Evolutionary conservation across 1,140 invertebrate genomes (phyloP).

Genomic region (Harpegnathos saltator): DNA sequence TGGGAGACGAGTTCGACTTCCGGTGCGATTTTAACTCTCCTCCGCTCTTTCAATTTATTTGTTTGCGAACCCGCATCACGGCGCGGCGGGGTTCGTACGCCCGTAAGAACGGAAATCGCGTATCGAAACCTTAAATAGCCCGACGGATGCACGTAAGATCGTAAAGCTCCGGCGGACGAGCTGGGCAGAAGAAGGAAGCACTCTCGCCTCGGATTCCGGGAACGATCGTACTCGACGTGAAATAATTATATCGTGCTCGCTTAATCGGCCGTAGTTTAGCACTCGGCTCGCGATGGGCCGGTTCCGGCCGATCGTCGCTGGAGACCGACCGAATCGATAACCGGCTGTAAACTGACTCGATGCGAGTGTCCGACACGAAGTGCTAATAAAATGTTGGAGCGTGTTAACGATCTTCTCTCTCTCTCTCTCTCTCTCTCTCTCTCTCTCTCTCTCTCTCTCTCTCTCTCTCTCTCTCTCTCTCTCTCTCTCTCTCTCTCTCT

Average conservation of each 20-base stretch:
- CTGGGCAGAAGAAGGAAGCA: neutral
- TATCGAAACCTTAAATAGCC: constrained; percentile 1
- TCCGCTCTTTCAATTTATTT: constrained; percentile 3
- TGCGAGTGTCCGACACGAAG: constrained; percentile 59
- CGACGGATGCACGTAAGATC: neutral
- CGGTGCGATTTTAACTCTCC: neutral
- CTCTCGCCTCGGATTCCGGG: neutral
- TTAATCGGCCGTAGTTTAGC: constrained; percentile 54
- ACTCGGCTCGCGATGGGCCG: constrained; percentile 33
- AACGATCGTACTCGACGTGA: constrained; percentile 19
- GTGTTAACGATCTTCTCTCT: constrained; percentile 77
- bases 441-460: no score
- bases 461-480: no score
- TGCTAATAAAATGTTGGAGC: constrained; percentile 75
- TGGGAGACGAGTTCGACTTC: neutral
- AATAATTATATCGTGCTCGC: constrained; percentile 56
- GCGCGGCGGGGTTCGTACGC: neutral
- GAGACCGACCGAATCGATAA: constrained; percentile 61
- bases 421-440: no score
- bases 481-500: no score
- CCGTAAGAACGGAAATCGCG: neutral
- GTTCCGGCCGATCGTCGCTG: constrained; percentile 59
- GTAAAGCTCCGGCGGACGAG: neutral
- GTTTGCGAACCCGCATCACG: constrained; percentile 4
- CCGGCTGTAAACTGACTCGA: constrained; percentile 68